Base-by-base conservation (phyloP, 2,888 invertebrate species). In the Drosophila buzzatii region DNA sequence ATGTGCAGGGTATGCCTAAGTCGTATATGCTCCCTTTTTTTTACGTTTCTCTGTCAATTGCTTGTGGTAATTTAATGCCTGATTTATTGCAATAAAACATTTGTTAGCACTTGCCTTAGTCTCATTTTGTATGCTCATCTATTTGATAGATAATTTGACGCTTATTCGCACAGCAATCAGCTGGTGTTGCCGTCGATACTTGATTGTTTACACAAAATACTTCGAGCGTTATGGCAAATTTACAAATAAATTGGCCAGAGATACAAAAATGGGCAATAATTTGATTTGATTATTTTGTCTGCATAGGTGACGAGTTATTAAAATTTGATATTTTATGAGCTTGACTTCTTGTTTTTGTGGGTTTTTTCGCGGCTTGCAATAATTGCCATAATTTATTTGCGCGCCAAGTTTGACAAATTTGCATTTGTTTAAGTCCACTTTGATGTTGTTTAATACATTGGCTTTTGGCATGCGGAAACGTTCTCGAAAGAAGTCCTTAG, bases 371-470 rank as follows among this genome's bases (percentile, higher is more conserved):
- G 35, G 51, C 55, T 68, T 57, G 56, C 61, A 81, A 87, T 90
- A 90, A 89, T 87, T 90, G 88, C 70, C 71, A 76, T 75, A 73
- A 75, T 75, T 70, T 84, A 84, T 89, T 85, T 87, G 88, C 79
- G 76, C 79, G 73, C 68, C 31, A 79, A 79, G 79, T 72, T 67
- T 66, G 61, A 64, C 53, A 70, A 67, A 87, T 86, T 86, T 89
- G 85, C 87, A 89, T 89, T 63, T 66, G 62, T 41, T 74, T 39
- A 64, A 53, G 67, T 37, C 47, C 20, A 37, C 27, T 41, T 45
- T 62, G 47, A 56, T 57, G 37, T 68, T 66, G 56, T 64, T 81
- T 31, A 60, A 63, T 47, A 57, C 53, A 60, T 69, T 70, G 41
- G 47, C 41, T 37, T 59, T 52, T 39, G 90, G 85, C 64, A 86